Evolutionary conservation across 1,140 invertebrate species (phyloP).

Genomic region (Scylla paramamosain): DNA sequence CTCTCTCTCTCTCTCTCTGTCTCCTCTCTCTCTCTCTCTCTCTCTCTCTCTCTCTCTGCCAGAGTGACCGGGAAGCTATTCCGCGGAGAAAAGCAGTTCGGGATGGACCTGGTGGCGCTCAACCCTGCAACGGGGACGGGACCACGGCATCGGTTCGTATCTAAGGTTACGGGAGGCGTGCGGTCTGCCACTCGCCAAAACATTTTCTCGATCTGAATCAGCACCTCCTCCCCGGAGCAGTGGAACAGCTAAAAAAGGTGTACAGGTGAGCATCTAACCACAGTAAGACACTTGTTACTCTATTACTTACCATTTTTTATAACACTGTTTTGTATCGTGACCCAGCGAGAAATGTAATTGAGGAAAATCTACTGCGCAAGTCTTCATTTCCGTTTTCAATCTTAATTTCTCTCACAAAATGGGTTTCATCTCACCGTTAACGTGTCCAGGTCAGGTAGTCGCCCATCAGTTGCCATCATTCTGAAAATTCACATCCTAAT

Average conservation of each 20-base stretch:
- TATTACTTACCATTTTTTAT: background rate
- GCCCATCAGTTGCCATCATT: background rate
- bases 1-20: constrained; percentile 7
- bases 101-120: constrained; percentile 28
- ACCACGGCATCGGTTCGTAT: constrained; percentile 37
- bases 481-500: background rate
- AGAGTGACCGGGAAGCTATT: constrained; percentile 30
- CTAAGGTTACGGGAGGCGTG: background rate
- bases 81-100: background rate
- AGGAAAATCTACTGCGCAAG: no score
- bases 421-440: no score
- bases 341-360: no score
- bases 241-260: background rate
- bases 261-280: constrained; percentile 23
- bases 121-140: constrained; percentile 32
- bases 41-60: constrained; percentile 1
- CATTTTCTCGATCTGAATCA: background rate
- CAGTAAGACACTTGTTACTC: background rate
- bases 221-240: background rate
- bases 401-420: no score
- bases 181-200: background rate
- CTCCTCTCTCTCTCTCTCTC: constrained; percentile 12
- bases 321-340: background rate
- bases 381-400: no score
- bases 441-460: no score